These are phyloP conservation scores for Agapornis roseicollis DNA, from an alignment of 2,113 vertebrate species.

Conservation along the genomic window DNA sequence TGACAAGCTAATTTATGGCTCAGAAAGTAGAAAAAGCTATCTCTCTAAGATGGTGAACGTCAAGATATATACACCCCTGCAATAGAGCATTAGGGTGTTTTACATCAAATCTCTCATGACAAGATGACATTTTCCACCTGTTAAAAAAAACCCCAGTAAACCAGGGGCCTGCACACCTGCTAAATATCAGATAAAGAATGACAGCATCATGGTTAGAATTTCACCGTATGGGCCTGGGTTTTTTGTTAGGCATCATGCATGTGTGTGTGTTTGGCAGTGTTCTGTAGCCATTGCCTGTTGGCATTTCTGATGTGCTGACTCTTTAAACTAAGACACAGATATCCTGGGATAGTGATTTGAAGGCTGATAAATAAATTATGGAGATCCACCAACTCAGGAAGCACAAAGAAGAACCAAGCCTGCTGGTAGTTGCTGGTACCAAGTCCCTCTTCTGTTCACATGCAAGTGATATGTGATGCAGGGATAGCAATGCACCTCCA, in stretches of 20 bases:
- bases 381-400: not conserved
- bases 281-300: not conserved
- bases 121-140: conserved; percentile 42
- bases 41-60: not conserved
- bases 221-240: not conserved
- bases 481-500: rapidly evolving
- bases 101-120: not conserved
- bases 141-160: not conserved
- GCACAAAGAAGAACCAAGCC: not conserved
- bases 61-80: not conserved
- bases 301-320: not conserved
- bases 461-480: no score
- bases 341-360: not conserved
- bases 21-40: not conserved
- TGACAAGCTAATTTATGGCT: conserved; percentile 2
- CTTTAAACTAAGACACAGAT: not conserved
- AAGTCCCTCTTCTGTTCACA: rapidly evolving
- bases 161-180: conserved; percentile 5
- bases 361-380: not conserved
- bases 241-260: rapidly evolving
- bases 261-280: not conserved
- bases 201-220: not conserved
- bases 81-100: not conserved
- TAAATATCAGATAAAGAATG: not conserved
- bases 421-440: not conserved